Conservation (phyloP, 2,113 vertebrate genomes). For the Hepsetus odoe region DNA sequence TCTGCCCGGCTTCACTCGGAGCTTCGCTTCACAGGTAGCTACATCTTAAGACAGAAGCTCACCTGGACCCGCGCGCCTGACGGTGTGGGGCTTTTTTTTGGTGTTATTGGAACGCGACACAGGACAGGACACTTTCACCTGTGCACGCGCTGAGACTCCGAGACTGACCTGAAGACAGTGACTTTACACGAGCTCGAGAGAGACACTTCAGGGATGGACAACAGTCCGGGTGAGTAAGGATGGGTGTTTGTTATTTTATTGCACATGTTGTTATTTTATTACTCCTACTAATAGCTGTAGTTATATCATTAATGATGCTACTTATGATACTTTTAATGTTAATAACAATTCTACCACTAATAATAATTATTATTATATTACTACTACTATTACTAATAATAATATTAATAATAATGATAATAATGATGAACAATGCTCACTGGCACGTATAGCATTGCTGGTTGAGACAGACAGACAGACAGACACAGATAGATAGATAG, state of each 20-base stretch:
- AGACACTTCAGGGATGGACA: constrained; percentile 68
- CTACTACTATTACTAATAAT: too few species aligned
- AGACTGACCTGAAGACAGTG: constrained; percentile 25
- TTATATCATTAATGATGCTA: neutral
- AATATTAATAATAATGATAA: too few species aligned
- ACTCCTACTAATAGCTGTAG: neutral
- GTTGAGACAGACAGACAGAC: too few species aligned
- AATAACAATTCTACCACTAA: too few species aligned
- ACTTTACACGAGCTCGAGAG: neutral
- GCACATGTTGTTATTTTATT: neutral
- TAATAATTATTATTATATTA: neutral
- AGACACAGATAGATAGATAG: too few species aligned
- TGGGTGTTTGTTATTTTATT: neutral
- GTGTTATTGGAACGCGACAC: too few species aligned
- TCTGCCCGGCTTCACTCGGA: constrained; percentile 59
- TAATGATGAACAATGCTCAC: too few species aligned
- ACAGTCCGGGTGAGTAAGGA: constrained; percentile 67
- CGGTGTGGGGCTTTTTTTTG: constrained; percentile 2
- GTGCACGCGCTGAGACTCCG: constrained; percentile 20
- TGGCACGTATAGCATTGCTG: too few species aligned
- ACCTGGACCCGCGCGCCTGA: constrained; percentile 35
- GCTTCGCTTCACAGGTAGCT: constrained; percentile 51
- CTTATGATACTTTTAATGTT: neutral
- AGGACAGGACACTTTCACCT: constrained; percentile 50
- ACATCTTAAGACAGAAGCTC: constrained; percentile 13